Evolutionary conservation across 1,140 invertebrate genomes (phyloP).

Genomic region (Conopomorpha cramerella): DNA sequence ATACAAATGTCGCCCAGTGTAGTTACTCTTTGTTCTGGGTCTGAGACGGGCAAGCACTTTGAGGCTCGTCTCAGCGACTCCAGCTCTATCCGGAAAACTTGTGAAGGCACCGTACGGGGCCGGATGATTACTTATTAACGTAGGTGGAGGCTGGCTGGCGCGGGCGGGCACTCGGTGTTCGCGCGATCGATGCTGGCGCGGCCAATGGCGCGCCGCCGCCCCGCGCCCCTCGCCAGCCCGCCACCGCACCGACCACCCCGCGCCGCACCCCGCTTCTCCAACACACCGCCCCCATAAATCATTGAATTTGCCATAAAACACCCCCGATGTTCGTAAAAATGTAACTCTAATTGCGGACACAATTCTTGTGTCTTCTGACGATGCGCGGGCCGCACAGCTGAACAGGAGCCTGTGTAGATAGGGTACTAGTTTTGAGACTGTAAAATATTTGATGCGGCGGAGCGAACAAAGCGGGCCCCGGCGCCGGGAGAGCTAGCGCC

Average conservation of each 20-base stretch:
- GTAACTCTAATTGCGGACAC: constrained; percentile 50
- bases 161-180: constrained; percentile 47
- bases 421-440: constrained; percentile 32
- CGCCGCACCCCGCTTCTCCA: constrained; percentile 20
- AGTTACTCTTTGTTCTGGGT: constrained; percentile 49
- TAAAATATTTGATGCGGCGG: constrained; percentile 34
- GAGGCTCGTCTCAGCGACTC: constrained; percentile 51
- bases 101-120: constrained; percentile 47
- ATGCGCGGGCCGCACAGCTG: constrained; percentile 10
- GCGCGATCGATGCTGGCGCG: constrained; percentile 54
- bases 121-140: constrained; percentile 60
- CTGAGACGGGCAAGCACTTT: constrained; percentile 35
- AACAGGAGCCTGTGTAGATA: neutral
- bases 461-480: constrained; percentile 28
- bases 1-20: constrained; percentile 53
- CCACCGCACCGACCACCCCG: constrained; percentile 8
- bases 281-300: constrained; percentile 56
- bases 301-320: constrained; percentile 57
- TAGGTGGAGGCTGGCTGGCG: constrained; percentile 54
- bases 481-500: constrained; percentile 29
- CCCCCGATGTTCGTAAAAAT: constrained; percentile 54
- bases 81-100: constrained; percentile 51
- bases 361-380: constrained; percentile 31
- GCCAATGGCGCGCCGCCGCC: constrained; percentile 51
- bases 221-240: constrained; percentile 24